These are phyloP conservation scores for Xiphophorus hellerii DNA, from an alignment of 2,113 vertebrate species.

Conservation along the genomic window DNA sequence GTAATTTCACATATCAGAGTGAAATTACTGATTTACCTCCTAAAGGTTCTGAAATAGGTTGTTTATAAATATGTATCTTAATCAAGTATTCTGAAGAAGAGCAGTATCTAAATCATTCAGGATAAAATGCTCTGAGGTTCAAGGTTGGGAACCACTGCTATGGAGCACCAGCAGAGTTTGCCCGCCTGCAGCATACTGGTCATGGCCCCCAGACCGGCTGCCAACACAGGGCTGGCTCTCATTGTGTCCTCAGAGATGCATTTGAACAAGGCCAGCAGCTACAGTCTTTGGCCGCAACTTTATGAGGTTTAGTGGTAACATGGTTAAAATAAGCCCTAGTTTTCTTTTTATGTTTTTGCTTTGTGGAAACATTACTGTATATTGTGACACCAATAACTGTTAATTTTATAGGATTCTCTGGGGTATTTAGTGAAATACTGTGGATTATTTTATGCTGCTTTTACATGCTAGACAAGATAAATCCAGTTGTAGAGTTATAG, in stretches of 20 bases:
- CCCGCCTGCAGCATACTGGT: constrained; percentile 52
- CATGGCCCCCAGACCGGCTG: constrained; percentile 70
- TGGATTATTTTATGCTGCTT: neutral
- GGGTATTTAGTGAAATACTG: neutral
- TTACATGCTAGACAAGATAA: neutral
- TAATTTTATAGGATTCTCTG: no score
- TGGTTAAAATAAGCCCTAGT: constrained; percentile 39
- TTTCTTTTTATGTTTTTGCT: constrained; percentile 47
- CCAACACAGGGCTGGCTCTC: constrained; percentile 57
- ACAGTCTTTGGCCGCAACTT: constrained; percentile 57
- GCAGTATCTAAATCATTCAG: neutral
- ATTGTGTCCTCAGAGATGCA: constrained; percentile 55
- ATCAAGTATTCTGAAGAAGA: neutral
- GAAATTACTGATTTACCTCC: neutral
- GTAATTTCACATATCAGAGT: neutral
- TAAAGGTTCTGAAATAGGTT: neutral
- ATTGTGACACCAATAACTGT: neutral
- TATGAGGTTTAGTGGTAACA: constrained; percentile 46
- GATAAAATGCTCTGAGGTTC: neutral
- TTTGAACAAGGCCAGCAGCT: constrained; percentile 62
- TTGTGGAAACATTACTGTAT: constrained; percentile 15
- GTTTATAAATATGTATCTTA: neutral
- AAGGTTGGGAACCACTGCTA: neutral
- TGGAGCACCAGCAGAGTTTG: constrained; percentile 40
- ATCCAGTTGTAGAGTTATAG: neutral